Conservation (phyloP, 1,140 invertebrate genomes). For the Hypsibius dujardini region DNA sequence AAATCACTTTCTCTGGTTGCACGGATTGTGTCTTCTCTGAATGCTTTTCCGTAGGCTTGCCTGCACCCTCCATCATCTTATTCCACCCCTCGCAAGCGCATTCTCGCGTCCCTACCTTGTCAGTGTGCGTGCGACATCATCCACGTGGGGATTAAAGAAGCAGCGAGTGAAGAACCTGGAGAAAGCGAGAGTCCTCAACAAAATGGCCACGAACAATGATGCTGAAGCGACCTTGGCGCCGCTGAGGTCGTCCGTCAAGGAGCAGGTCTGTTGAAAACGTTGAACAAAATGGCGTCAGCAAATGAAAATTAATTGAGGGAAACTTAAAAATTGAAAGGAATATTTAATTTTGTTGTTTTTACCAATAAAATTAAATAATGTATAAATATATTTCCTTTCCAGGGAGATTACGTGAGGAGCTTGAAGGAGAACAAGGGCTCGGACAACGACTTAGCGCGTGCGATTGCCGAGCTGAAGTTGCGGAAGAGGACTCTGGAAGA, state of each 20-base stretch:
- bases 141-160: constrained; percentile 26
- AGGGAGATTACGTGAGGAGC: constrained; percentile 70
- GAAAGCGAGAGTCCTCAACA: constrained; percentile 27
- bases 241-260: constrained; percentile 63
- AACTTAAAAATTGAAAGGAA: no score
- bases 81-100: no score
- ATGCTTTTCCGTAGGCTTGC: no score
- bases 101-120: no score
- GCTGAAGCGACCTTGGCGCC: constrained; percentile 63
- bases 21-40: no score
- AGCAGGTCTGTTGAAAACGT: constrained; percentile 48
- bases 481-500: constrained; percentile 82
- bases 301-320: no score
- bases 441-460: constrained; percentile 77
- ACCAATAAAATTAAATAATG: no score
- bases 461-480: constrained; percentile 73
- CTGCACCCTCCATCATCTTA: no score
- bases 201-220: constrained; percentile 60
- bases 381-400: constrained; percentile 25
- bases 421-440: constrained; percentile 66
- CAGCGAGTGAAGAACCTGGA: constrained; percentile 20
- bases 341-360: no score
- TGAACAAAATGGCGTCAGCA: constrained; percentile 8
- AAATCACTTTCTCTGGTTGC: no score
- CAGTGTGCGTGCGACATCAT: no score